Evolutionary conservation across 2,797 vertebrate genomes (phyloP), one percentile per base, ranked within the genome.

Genomic region (Sarcophilus harrisii): DNA sequence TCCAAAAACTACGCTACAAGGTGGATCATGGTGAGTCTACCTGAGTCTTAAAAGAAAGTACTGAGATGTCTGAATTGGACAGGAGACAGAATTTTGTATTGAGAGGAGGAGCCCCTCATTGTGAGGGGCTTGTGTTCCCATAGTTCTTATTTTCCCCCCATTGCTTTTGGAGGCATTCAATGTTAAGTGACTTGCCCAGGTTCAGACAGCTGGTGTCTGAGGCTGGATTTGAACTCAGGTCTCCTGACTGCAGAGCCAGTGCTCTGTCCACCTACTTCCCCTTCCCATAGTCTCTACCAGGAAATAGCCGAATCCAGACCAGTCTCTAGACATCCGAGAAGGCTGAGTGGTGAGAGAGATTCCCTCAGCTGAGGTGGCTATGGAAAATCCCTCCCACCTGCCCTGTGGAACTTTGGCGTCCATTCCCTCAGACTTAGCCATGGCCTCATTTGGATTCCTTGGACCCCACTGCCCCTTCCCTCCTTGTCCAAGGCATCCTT

Each of bases 1-100:
- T 99, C 98, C 99, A 99, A 98, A 99, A 98, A 66, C 98, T 99
- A 60, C 99, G 99, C 95, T 99, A 99, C 97, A 99, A 99, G 97
- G 99, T 99, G 54, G 99, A 99, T 97, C 99, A 99, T 0, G 99
- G 99, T 99, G 98, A 98, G 98, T 94, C 57, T 16, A 0, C 21
- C 38, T 87, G 38, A 21, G 8, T 57, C 6, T 58, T 73, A 32
- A 38, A 73, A 73, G 66, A 73, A 38, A 38, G n/a, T 73, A 8
- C 73, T 45, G 10, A 49, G 73, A 49, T 21, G 45, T 13, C 38
- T 1, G 1, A 5, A 54, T 32, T 57, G 49, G 90, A 9, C 4
- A 6, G 30, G 52, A 13, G 27, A 38, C 28, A 57, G 28, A 30
- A 16, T 45, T 57, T 91, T 29, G 13, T 54, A 1, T 24, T 32